Evolutionary conservation across 1,140 invertebrate genomes (phyloP), one percentile per base, ranked within the genome.

Genomic region (Macrotrachela quadricornifera): DNA sequence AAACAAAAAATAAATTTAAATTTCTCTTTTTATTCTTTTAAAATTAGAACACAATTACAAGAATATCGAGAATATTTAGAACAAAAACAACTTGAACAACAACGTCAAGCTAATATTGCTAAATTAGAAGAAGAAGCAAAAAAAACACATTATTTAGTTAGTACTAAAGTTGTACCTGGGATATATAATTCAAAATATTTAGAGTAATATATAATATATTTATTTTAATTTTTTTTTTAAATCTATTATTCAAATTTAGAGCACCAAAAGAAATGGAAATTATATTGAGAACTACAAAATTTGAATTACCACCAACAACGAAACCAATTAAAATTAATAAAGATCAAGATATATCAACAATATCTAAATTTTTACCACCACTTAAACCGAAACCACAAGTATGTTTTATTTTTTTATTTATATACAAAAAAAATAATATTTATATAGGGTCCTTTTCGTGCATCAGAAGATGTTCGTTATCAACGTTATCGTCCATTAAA

Each of bases 181-280:
- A 60, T 71, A 36, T 71, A 64, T 56, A 70, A 69, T 56, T 68
- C 66, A 14, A 68, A 68, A 36, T 71, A 63, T 57, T 56, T 61
- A 46, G 62, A 60, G 65, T 69, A 59, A 59, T n/a, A n/a, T n/a
- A n/a, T n/a, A n/a, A n/a, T n/a, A n/a, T n/a, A n/a, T n/a, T 62
- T 63, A 41, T 42, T 14, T 51, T 17, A 6, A 16, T 46, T 0
- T 21, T 12, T 14, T 46, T 13, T 45, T 43, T 16, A 18, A 15
- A 54, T 17, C 21, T 40, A 10, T 17, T 46, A 21, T 21, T 44
- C n/a, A 9, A 17, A 14, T 46, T 40, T 45, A 21, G 30, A 48
- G 42, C 6, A 42, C 18, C 40, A 30, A 6, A 56, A 47, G 62
- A 66, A 30, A 58, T 58, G 45, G 68, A 70, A 56, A 63, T 60